Evolutionary conservation across 2,888 invertebrate species (phyloP).

Genomic region (Drosophila melanosoma): DNA sequence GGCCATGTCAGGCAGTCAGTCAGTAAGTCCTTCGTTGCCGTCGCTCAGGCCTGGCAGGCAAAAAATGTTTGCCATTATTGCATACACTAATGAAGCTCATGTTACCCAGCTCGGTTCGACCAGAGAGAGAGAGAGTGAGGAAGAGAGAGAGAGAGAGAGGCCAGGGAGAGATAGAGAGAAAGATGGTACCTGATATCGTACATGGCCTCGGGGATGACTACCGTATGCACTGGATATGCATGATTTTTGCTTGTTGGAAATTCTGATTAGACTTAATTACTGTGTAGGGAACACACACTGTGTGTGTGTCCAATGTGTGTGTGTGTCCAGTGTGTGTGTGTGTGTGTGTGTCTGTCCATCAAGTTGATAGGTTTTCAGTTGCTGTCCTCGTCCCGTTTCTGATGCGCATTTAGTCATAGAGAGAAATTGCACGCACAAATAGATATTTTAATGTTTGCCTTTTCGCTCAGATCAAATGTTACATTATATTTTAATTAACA

Average conservation of each 20-base stretch:
- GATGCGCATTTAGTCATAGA: conserved; percentile 29
- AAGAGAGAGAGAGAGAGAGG: background rate
- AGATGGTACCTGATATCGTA: conserved; percentile 43
- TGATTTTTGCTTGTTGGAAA: conserved; percentile 79
- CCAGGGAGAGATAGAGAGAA: background rate
- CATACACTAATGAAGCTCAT: conserved; percentile 82
- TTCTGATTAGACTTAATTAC: conserved; percentile 81
- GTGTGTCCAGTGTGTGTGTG: conserved; percentile 27
- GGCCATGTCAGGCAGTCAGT: conserved; percentile 56
- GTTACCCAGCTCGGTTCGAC: conserved; percentile 52
- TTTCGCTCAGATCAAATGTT: conserved; percentile 65
- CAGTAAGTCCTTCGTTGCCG: conserved; percentile 34
- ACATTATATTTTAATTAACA: conserved; percentile 78
- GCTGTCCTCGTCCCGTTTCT: conserved; percentile 36
- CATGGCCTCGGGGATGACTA: conserved; percentile 31
- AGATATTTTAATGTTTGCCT: conserved; percentile 25
- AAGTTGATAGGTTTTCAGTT: conserved; percentile 70
- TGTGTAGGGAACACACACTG: conserved; percentile 50
- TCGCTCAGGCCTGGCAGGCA: conserved; percentile 77
- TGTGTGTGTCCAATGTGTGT: conserved; percentile 2
- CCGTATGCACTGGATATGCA: conserved; percentile 65
- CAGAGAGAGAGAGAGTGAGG: background rate
- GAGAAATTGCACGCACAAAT: background rate
- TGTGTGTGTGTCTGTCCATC: conserved; percentile 57
- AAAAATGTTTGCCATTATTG: conserved; percentile 81